phyloP scores from a whole-genome alignment of 2,888 invertebrate species.

The Ormyrus nitidulus region DNA sequence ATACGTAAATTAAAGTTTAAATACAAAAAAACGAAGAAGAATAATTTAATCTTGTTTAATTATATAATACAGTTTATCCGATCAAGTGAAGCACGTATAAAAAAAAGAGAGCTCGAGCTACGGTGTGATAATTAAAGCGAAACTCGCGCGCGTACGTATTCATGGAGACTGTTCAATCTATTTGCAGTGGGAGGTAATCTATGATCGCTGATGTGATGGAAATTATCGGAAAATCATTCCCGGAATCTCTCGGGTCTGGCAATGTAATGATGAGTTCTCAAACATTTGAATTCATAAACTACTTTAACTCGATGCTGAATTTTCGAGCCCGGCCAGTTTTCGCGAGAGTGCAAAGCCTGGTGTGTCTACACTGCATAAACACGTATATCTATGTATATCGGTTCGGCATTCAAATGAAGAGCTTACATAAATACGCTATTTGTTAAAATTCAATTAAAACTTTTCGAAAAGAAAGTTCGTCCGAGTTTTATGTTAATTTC shows the following conservation, averaged over 20 bases:
- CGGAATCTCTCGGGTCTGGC: not conserved
- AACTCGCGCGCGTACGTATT: too few species aligned
- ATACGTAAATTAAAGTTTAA: too few species aligned
- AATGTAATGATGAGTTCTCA: slow-evolving; percentile 20
- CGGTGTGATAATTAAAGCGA: too few species aligned
- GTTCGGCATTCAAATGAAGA: slow-evolving; percentile 25
- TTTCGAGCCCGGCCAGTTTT: not conserved
- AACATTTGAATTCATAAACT: slow-evolving; percentile 42
- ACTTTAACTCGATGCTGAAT: slow-evolving; percentile 11
- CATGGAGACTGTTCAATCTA: not conserved
- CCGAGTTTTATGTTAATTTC: not conserved
- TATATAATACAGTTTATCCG: too few species aligned
- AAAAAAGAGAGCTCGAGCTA: too few species aligned
- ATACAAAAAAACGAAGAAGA: too few species aligned
- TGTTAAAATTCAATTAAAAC: slow-evolving; percentile 28
- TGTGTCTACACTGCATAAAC: slow-evolving; percentile 11
- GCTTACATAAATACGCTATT: slow-evolving; percentile 27
- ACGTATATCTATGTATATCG: not conserved
- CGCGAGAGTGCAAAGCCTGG: not conserved
- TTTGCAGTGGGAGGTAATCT: slow-evolving; percentile 13
- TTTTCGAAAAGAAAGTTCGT: slow-evolving; percentile 8
- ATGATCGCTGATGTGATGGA: slow-evolving; percentile 9
- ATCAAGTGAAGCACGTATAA: too few species aligned
- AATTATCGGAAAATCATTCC: slow-evolving; percentile 40
- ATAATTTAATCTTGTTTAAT: too few species aligned